Evolutionary conservation across 2,797 vertebrate genomes (phyloP).

Genomic region (Tinamus major): DNA sequence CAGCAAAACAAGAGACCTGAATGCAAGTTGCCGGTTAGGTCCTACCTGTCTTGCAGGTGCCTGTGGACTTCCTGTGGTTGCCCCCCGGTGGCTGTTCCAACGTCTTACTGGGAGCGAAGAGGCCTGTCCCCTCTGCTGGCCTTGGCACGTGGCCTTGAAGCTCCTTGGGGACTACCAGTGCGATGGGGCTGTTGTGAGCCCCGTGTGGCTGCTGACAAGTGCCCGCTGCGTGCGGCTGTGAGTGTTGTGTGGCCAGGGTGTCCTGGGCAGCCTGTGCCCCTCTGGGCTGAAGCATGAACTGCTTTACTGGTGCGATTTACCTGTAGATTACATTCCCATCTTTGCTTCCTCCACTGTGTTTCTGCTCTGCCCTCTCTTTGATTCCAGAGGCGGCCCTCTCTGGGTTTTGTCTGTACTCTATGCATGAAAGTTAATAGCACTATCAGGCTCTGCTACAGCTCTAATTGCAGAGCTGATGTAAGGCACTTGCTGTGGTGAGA

Average conservation of each 20-base stretch:
- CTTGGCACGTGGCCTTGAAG: not conserved
- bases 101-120: not conserved
- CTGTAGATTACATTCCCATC: not conserved
- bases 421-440: conserved; percentile 24
- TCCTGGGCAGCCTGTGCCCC: not conserved
- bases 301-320: not conserved
- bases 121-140: conserved; percentile 25
- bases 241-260: not conserved
- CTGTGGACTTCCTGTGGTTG: not conserved
- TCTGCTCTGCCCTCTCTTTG: not conserved
- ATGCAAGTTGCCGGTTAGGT: not conserved
- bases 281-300: not conserved
- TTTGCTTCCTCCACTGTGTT: not conserved
- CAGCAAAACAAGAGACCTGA: not conserved
- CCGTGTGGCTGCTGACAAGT: not conserved
- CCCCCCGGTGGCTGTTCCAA: not conserved
- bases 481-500: not conserved
- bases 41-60: not conserved
- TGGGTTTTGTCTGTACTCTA: not conserved
- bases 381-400: not conserved
- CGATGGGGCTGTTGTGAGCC: not conserved
- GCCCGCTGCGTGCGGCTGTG: not conserved
- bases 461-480: not conserved
- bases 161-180: not conserved
- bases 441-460: not conserved